Evolutionary conservation across 2,888 invertebrate species (phyloP), one percentile per base, ranked within the genome.

Genomic region (Amphipyra tragopoginis): DNA sequence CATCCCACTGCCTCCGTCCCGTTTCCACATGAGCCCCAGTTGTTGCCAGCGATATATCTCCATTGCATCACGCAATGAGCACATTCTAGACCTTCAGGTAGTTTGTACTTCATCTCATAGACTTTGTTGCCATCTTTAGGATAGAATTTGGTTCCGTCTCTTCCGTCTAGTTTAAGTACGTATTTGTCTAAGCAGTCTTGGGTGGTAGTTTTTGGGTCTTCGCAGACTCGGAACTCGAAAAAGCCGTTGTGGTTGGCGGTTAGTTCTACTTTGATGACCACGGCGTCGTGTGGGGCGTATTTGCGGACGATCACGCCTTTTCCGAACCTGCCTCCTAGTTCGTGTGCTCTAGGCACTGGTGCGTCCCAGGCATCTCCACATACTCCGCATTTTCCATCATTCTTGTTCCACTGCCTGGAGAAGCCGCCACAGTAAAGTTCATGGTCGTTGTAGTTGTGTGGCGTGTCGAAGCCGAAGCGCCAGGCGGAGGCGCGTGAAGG

Each of bases 361-460:
- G 95, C 80, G 81, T 98, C 97, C 97, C 97, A 98, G 1, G 98
- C 95, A 88, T 98, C 98, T 0, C 98, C 98, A 81, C 98, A 98
- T 47, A 98, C 96, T 1, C 98, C 98, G 83, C 98, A 98, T 86
- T 97, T 97, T 0, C 98, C 98, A 2, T 95, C 96, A 83, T 98
- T 98, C 61, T 93, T 96, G 79, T 96, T 96, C 97, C 97, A 97
- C 84, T 98, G 98, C 52, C 97, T 94, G n/a, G 97, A 95, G 87
- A 97, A 98, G 9, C 98, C 98, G 0, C 98, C 98, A 87, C 98
- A 98, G 90, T 97, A 98, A 5, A 97, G 95, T 85, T 98, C 98
- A 86, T 98, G 97, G 90, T 98, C 98, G 88, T 98, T 98, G 92
- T 98, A 98, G 90, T 98, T 97, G 82, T 97, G 97, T 0, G 98